Evolutionary conservation across 92 coral and sea anemone species (phyloP), one percentile per base, ranked within the genome.

Genomic region (Epizoanthus scotinus): DNA sequence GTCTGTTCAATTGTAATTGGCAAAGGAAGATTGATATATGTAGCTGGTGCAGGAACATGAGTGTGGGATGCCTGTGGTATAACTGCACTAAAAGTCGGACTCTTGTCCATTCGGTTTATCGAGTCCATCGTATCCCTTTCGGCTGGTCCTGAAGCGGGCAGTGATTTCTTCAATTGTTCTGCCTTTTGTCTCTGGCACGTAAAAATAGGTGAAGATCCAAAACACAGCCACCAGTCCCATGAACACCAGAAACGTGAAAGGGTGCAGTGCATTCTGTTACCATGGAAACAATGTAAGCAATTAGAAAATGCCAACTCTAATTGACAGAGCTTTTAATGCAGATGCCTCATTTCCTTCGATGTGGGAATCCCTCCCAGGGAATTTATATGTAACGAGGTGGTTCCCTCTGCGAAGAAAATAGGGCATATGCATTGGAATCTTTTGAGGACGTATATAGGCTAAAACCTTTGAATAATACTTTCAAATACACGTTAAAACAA

Each of bases 141-240:
- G 67, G 1, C 55, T 75, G 68, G 0, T 20, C 20, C 86, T 90
- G 80, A 92, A 92, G 27, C 83, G 84, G 12, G 83, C 80, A 13
- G 99, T 70, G 54, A 95, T 93, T 82, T 95, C 92, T 44, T 95
- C 94, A 59, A 95, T 91, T 15, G 96, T 84, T 40, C 86, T 92
- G 29, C 98, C 99, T 78, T 95, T 95, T 8, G 99, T 95, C 79
- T 95, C 99, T 7, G 99, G 98, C 31, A 95, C 96, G 26, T 75
- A 83, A 70, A 85, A 47, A 20, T 73, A 87, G 21, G 92, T 91
- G 26, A 95, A 94, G 12, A 84, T 15, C 89, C 94, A 93, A 61
- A 89, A 87, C 19, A 83, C 47, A 26, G 87, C 85, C 55, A 91
- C 85, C 63, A 95, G 77, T 5, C 63, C 98, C 83, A 95, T 85